Evolutionary conservation across 1,140 invertebrate species (phyloP).

Genomic region (Cydia amplana): DNA sequence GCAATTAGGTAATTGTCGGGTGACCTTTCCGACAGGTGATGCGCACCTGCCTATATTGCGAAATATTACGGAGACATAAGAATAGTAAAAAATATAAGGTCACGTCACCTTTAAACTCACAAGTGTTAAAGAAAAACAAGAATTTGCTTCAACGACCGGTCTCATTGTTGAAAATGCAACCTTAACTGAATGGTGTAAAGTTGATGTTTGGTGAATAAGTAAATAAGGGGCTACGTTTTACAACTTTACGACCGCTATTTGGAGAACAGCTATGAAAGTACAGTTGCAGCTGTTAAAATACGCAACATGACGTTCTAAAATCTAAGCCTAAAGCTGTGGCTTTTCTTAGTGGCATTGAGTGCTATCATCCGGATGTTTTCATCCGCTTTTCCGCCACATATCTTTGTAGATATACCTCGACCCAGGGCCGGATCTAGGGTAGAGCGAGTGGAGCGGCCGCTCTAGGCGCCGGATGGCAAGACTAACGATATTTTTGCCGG

Average conservation of each 20-base stretch:
- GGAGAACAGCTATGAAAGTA: constrained; percentile 1
- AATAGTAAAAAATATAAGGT: constrained; percentile 16
- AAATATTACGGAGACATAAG: not conserved
- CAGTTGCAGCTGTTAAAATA: constrained; percentile 12
- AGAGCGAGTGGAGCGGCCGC: too few relatives aligned
- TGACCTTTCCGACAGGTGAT: constrained; percentile 23
- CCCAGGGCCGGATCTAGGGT: too few relatives aligned
- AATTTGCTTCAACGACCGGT: not conserved
- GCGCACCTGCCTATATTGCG: constrained; percentile 11
- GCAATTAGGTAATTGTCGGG: constrained; percentile 11
- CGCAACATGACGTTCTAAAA: not conserved
- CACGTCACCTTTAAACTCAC: not conserved
- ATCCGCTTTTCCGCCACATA: too few relatives aligned
- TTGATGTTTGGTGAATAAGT: not conserved
- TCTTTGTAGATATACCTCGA: too few relatives aligned
- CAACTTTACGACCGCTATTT: not conserved
- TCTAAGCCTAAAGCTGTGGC: too few relatives aligned
- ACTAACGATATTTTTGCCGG: too few relatives aligned
- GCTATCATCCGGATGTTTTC: too few relatives aligned
- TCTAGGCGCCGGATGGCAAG: too few relatives aligned
- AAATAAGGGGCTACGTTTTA: not conserved
- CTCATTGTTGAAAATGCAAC: not conserved
- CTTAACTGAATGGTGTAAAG: not conserved
- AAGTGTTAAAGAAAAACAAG: constrained; percentile 1
- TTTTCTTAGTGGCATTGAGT: too few relatives aligned